A percentile compares a stretch with the other conserved stretches of the same genome.
These are phyloP conservation scores for Dendrolimus kikuchii DNA, from an alignment of 1,140 invertebrate genomes.

Conservation along the genomic window DNA sequence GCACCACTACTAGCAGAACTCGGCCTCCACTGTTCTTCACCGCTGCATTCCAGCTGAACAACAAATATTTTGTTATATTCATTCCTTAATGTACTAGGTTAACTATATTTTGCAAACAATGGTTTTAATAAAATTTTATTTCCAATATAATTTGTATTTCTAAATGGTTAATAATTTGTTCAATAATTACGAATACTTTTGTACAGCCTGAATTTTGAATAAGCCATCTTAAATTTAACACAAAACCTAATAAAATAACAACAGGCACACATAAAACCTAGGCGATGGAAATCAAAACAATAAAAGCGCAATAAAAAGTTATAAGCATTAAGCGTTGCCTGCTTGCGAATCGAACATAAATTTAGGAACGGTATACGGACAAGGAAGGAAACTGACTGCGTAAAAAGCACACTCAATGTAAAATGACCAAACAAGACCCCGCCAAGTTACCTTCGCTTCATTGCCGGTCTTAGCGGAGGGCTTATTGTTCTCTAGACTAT, in stretches of 20 bases:
- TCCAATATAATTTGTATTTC: too few species aligned
- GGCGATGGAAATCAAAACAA: too few species aligned
- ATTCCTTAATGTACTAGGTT: slow-evolving; percentile 1
- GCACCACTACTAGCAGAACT: slow-evolving; percentile 50
- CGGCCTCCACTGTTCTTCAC: slow-evolving; percentile 56
- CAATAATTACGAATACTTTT: too few species aligned
- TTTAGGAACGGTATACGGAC: slow-evolving; percentile 19
- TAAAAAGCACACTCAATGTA: slow-evolving; percentile 38
- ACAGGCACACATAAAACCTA: too few species aligned
- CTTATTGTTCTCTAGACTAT: slow-evolving; percentile 79
- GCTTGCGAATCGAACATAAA: slow-evolving; percentile 3
- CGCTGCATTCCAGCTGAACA: slow-evolving; percentile 55
- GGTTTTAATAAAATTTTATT: too few species aligned
- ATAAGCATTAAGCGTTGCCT: slow-evolving; percentile 21
- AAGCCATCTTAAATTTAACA: too few species aligned
- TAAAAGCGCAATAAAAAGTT: slow-evolving; percentile 17
- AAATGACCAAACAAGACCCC: slow-evolving; percentile 32
- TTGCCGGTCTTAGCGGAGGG: slow-evolving; percentile 41
- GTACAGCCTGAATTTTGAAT: too few species aligned
- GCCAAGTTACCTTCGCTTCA: slow-evolving; percentile 58
- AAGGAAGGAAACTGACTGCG: slow-evolving; percentile 25
- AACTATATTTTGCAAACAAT: too few species aligned
- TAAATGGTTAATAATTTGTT: too few species aligned
- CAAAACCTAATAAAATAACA: too few species aligned
- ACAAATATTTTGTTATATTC: slow-evolving; percentile 1